phyloP scores from a whole-genome alignment of 2,113 vertebrate species.

The Rostratula benghalensis region DNA sequence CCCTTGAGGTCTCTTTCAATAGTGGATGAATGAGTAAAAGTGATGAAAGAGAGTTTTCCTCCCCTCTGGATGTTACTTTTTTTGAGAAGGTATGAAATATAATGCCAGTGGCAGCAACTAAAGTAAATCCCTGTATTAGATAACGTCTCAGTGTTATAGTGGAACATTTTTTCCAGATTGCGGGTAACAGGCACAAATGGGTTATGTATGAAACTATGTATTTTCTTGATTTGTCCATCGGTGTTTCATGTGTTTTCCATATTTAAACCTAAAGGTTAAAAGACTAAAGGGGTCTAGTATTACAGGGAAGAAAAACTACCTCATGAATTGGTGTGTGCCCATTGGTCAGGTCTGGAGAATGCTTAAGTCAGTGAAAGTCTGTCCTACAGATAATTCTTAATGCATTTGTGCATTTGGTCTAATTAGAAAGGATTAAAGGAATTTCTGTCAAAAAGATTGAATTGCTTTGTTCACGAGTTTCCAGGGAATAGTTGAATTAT shows the following conservation, averaged over 20 bases:
- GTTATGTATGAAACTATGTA: not conserved
- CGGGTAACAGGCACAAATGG: not conserved
- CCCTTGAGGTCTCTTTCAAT: not conserved
- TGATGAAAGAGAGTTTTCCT: not conserved
- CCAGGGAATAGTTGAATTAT: not conserved
- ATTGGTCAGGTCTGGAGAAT: not conserved
- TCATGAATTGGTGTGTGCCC: not conserved
- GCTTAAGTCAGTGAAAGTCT: not conserved
- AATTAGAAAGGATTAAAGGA: not conserved
- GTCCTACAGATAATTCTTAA: not conserved
- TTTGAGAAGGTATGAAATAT: not conserved
- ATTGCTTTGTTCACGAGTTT: not conserved
- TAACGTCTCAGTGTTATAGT: not conserved
- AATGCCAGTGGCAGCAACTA: not conserved
- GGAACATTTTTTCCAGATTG: not conserved
- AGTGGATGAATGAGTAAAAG: not conserved
- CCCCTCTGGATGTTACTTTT: not conserved
- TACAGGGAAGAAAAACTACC: not conserved
- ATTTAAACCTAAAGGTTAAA: not conserved
- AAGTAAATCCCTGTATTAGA: not conserved
- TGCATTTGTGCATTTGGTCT: not conserved
- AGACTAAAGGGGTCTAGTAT: not conserved
- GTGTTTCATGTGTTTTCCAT: not conserved
- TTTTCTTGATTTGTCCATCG: not conserved
- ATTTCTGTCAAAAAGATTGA: not conserved